Evolutionary conservation across 2,888 invertebrate species (phyloP), one percentile per base, ranked within the genome.

Genomic region (Yponomeuta malinellus): DNA sequence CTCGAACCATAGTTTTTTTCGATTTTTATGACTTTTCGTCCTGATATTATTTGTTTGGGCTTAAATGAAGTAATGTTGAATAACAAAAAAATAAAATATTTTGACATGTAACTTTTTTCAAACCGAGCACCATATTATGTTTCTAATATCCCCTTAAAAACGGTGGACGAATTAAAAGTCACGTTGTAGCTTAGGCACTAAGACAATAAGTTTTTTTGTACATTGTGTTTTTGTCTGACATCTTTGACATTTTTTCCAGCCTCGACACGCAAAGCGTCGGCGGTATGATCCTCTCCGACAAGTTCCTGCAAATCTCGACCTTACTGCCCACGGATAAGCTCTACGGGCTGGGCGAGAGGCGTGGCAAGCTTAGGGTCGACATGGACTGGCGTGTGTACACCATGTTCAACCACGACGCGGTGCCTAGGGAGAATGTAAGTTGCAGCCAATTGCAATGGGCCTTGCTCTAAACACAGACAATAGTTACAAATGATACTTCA

Each of bases 301-400:
- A 96, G 79, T 95, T 96, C 79, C 86, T 97, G 0, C 96, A 97
- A 86, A 82, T 97, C 8, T 91, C 91, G 0, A 82, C 87, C 0
- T 78, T 96, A 0, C 80, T 97, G 23, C 94, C 95, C 0, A 94
- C 95, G 0, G 83, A 90, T 37, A 90, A 92, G 71, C 87, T 97
- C 73, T 97, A 96, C 82, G 97, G 97, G 0, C 84, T 97, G 37
- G 97, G 96, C 1, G 96, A 96, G 82, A 94, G 95, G 74, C 89
- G 94, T 70, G 93, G 93, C 1, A 82, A 89, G 37, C 93, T 97
- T 73, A 86, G 93, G 77, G 88, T 95, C 70, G 93, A 94, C 68
- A 92, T 94, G 37, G 90, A 94, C 74, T 96, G 96, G 96, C 93
- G 94, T 71, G 93, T 93, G 0, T 93, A 94, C 70, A 94, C 96